These are phyloP conservation scores for Nyctibius grandis DNA, from an alignment of 2,797 vertebrate genomes.

Conservation along the genomic window DNA sequence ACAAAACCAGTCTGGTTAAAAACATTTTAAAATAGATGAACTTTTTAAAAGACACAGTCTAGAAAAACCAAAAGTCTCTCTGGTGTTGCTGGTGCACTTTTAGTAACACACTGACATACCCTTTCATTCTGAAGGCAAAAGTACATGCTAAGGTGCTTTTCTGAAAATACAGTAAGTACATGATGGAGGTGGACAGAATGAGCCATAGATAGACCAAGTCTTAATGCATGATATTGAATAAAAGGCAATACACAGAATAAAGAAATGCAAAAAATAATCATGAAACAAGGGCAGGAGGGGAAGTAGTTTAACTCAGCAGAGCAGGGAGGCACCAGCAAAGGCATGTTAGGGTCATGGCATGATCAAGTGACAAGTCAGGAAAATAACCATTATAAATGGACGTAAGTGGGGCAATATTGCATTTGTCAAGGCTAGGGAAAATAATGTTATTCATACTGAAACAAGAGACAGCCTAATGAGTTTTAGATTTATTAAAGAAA, in stretches of 20 bases:
- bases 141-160: not conserved
- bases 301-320: not conserved
- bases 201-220: not conserved
- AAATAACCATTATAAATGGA: not conserved
- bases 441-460: not conserved
- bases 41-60: not conserved
- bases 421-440: not conserved
- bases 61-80: not conserved
- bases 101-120: rapidly evolving
- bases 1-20: not conserved
- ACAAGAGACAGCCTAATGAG: not conserved
- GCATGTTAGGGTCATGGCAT: not conserved
- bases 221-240: not conserved
- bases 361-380: not conserved
- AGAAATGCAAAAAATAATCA: not conserved
- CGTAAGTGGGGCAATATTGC: not conserved
- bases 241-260: not conserved
- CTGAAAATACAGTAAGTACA: not conserved
- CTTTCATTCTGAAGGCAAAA: not conserved
- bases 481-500: not conserved
- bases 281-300: rapidly evolving
- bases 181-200: not conserved
- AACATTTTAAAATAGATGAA: not conserved
- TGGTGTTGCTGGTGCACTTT: not conserved
- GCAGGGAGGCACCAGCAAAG: not conserved